These are phyloP conservation scores for Phrynosoma platyrhinos DNA, from an alignment of 2,113 vertebrate species.

Conservation along the genomic window DNA sequence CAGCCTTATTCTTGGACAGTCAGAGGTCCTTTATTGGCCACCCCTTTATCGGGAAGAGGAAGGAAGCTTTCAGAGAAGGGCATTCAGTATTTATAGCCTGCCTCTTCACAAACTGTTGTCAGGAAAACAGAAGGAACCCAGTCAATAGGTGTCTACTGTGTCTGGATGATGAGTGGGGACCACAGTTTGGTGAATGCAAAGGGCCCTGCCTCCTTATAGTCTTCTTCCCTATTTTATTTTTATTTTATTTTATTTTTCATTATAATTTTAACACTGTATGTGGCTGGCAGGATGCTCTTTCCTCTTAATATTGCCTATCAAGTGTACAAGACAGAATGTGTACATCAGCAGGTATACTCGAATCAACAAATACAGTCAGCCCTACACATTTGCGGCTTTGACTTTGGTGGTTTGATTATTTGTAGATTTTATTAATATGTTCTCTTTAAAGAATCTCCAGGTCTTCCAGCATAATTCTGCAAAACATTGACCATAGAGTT, in stretches of 20 bases:
- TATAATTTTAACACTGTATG: not conserved
- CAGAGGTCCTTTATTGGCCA: constrained; percentile 23
- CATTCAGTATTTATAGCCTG: constrained; percentile 23
- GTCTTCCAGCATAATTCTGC: too few relatives aligned
- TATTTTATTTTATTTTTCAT: not conserved
- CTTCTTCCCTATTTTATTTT: not conserved
- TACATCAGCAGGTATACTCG: not conserved
- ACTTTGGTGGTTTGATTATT: too few relatives aligned
- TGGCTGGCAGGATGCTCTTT: not conserved
- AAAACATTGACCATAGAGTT: too few relatives aligned
- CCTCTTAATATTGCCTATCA: not conserved
- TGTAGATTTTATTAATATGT: too few relatives aligned
- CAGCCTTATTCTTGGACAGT: constrained; percentile 3
- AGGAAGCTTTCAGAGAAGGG: not conserved
- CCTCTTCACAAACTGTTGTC: constrained; percentile 17
- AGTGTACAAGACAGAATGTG: not conserved
- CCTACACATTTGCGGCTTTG: too few relatives aligned
- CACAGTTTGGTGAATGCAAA: not conserved
- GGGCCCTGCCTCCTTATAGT: not conserved
- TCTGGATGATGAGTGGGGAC: not conserved
- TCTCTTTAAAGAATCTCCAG: too few relatives aligned
- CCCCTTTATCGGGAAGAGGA: constrained; percentile 11
- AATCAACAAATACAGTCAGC: too few relatives aligned
- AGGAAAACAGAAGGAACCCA: constrained; percentile 26
- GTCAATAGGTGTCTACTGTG: constrained; percentile 8